Base-by-base conservation (phyloP, 2,113 vertebrate species). In the Mastomys coucha region DNA sequence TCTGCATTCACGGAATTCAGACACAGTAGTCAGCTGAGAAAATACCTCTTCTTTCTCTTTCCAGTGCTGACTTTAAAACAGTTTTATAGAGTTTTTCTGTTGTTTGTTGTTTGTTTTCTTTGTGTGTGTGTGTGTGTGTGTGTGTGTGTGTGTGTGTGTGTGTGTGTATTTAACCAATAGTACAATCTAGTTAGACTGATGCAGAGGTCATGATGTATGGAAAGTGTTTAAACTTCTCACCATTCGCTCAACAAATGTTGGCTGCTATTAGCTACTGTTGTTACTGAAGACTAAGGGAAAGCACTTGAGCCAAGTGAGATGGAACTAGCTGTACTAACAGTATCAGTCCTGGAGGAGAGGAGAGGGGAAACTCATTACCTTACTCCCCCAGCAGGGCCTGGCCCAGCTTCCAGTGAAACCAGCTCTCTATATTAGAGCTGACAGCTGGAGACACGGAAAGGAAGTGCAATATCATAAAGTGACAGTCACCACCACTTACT, bases 1-100 rank as follows among this genome's bases (percentile, higher is more conserved):
- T 75, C 87, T 60, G 14, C 67, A 94, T 89, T 89, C 56, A 89
- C 10, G 75, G 77, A 49, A 60, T 56, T 93, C 70, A 86, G 78
- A 93, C 0, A 65, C 0, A 8, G 22, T 33, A 63, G n/a, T 82
- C 20, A 77, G 72, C 5, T 69, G 53, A 91, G 58, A 13, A 91
- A 63, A 73, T 42, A 5, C 12, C 7, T 33, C 70, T 7, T 33
- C 72, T 7, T 76, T 19, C n/a, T 36, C 7, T 13, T 26, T 33
- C 49, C 5, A 69, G 10, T 51, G 36, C 73, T 73, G 45, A 88
- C 49, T 78, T 86, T 80, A 80, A 88, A 89, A 72, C 16, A 69
- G 26, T 51, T 91, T 36, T 80, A 13, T 7, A 13, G 36, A 6
- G 36, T 16, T 39, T 14, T 42, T 65, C 85, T 82, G 33, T 42